These are phyloP conservation scores for Troides helena DNA, from an alignment of 2,888 invertebrate species.

Conservation along the genomic window DNA sequence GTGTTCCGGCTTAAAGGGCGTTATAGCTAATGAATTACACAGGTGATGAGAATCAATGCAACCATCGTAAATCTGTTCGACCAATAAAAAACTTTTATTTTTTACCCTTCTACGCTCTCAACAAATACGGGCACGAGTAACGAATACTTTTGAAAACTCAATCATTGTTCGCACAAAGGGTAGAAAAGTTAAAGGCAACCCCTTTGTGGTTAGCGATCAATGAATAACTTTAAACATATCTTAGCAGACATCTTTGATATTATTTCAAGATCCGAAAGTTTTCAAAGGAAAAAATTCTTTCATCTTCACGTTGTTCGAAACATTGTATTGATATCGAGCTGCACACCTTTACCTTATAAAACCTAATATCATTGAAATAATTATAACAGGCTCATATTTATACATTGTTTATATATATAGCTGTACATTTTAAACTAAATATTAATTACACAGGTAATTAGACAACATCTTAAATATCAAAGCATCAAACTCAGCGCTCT, in stretches of 20 bases:
- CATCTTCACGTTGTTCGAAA: background rate
- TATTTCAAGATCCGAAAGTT: slow-evolving; percentile 1
- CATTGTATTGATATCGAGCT: background rate
- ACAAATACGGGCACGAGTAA: background rate
- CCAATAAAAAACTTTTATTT: background rate
- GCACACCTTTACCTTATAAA: too few species aligned
- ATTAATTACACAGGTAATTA: too few species aligned
- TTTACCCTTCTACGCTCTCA: background rate
- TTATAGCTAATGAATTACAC: too few species aligned
- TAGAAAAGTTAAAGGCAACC: background rate
- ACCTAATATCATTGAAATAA: too few species aligned
- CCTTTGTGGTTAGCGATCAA: slow-evolving; percentile 7
- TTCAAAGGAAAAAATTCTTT: background rate
- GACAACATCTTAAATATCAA: too few species aligned
- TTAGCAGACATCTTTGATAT: background rate
- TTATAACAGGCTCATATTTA: too few species aligned
- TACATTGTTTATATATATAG: too few species aligned
- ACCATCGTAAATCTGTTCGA: background rate
- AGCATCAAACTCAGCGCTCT: too few species aligned
- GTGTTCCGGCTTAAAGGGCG: too few species aligned
- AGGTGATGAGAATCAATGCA: background rate
- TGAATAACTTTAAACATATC: slow-evolving; percentile 14
- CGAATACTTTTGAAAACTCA: slow-evolving; percentile 11
- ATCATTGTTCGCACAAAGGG: slow-evolving; percentile 15
- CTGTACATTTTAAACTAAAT: too few species aligned